Base-by-base conservation (phyloP, 2,797 vertebrate genomes). In the Pteropus rufus region DNA sequence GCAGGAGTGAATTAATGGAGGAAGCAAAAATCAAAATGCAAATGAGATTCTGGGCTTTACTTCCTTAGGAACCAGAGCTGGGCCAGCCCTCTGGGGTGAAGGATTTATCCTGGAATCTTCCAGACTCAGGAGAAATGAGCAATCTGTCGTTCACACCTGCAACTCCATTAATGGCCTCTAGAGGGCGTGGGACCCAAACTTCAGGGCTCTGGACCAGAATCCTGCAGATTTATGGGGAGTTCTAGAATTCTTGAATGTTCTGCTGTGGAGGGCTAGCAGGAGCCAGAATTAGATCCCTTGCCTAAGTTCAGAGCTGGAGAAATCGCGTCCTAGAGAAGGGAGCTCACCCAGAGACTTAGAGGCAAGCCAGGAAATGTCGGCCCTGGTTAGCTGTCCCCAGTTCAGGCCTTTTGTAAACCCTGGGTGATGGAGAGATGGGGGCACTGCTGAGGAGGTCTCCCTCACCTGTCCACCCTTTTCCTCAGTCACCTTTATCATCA, bases 131-230 rank as follows among this genome's bases (percentile, higher is more conserved):
- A n/a, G 72, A 52, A 75, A 14, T n/a, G 7, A 34, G 44, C 39
- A 3, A 2, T 14, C 31, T 64, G 0, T 26, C 16, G 39, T 86
- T 79, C 39, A 65, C 10, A 85, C 31, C 12, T 80, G 69, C 18
- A 94, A 31, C 16, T 93, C 64, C 39, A 86, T 21, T 62, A 94
- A 29, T 77, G 69, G 58, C 36, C 69, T 95, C 81, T 75, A 96
- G 73, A 96, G 64, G 52, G 54, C 0, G 39, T 8, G 16, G 36
- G 54, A 82, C 24, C 52, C 84, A 84, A 94, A 72, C 67, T 81
- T 7, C 14, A 58, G 15, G 70, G n/a, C 29, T 18, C 15, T 77
- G 39, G 46, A 72, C 21, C 3, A 54, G 49, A 83, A 77, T 67
- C 16, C 56, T 5, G 54, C 3, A 12, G 72, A 79, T 75, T 70